Evolutionary conservation across 2,113 vertebrate species (phyloP).

Genomic region (Baryphthengus martii): DNA sequence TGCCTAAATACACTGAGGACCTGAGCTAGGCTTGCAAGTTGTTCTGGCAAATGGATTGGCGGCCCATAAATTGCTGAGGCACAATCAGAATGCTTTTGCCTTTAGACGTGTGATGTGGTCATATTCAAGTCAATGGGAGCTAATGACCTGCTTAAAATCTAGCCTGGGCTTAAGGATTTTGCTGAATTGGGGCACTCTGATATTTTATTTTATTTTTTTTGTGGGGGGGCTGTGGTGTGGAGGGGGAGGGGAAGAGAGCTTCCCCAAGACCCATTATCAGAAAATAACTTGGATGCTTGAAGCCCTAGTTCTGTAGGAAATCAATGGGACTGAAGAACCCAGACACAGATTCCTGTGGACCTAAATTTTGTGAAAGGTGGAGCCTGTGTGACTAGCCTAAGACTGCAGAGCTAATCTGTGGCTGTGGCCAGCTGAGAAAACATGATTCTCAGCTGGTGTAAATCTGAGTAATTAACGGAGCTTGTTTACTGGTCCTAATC

Average conservation of each 20-base stretch:
- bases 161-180: not conserved
- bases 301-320: not conserved
- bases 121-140: not conserved
- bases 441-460: not conserved
- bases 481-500: conserved; percentile 1
- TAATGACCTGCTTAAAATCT: not conserved
- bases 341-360: not conserved
- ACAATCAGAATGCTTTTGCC: not conserved
- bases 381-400: not conserved
- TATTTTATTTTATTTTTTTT: not conserved
- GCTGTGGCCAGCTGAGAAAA: not conserved
- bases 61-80: not conserved
- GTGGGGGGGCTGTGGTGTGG: no score
- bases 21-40: not conserved
- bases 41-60: not conserved
- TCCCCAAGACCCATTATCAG: not conserved
- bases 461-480: not conserved
- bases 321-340: not conserved
- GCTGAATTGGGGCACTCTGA: not conserved
- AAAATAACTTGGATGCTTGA: not conserved
- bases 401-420: not conserved
- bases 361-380: not conserved
- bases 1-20: not conserved
- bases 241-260: not conserved
- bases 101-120: not conserved